Conservation (phyloP, 1,140 invertebrate genomes). For the Aleiodes sp. region DNA sequence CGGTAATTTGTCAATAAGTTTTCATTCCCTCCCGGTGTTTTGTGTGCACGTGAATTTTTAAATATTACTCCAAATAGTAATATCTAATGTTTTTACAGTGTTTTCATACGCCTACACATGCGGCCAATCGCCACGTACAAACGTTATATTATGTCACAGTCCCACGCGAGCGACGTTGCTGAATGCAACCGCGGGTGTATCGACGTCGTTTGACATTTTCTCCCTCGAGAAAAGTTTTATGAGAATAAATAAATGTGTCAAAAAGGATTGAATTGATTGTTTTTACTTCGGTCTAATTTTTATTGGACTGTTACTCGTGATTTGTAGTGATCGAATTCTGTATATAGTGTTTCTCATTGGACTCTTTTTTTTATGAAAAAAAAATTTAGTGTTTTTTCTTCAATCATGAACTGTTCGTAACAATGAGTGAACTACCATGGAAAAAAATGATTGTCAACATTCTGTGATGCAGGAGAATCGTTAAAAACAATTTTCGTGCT, state of each 20-base stretch:
- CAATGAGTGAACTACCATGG: not conserved
- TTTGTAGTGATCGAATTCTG: not conserved
- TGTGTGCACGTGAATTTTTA: too few relatives aligned
- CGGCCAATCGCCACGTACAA: slow-evolving; percentile 25
- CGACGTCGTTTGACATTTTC: slow-evolving; percentile 54
- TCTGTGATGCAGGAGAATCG: not conserved
- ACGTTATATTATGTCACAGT: slow-evolving; percentile 58
- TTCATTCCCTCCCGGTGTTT: too few relatives aligned
- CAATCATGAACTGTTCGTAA: too few relatives aligned
- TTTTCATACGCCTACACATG: slow-evolving; percentile 16
- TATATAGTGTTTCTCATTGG: not conserved
- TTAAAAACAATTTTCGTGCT: not conserved
- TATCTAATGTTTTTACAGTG: not conserved
- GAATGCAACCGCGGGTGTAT: slow-evolving; percentile 40
- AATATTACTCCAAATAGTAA: too few relatives aligned
- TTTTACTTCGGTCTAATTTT: not conserved
- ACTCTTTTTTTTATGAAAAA: not conserved
- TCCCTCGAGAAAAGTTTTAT: slow-evolving; percentile 28
- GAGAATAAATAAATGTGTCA: slow-evolving; percentile 15
- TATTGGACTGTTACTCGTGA: not conserved
- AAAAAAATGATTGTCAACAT: not conserved
- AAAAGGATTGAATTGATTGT: not conserved
- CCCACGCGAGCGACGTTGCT: slow-evolving; percentile 53
- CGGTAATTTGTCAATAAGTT: too few relatives aligned
- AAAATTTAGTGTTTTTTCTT: too few relatives aligned